Conservation (phyloP, 2,797 vertebrate species). For the Cuniculus paca region DNA sequence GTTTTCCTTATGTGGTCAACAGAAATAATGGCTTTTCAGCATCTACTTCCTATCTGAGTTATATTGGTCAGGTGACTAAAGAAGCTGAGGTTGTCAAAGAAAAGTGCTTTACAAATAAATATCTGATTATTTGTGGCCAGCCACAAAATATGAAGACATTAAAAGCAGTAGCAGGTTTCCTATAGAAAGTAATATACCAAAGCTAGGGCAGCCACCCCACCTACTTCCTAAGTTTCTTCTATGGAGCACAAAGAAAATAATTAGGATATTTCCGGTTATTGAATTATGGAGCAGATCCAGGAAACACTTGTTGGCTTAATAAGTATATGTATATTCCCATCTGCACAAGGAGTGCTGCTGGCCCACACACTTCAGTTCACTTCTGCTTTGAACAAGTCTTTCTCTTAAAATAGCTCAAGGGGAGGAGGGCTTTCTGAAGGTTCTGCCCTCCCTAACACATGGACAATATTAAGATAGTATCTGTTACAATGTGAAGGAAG, state of each 20-base stretch:
- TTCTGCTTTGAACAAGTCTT: not conserved
- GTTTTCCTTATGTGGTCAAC: not conserved
- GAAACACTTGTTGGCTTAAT: slow-evolving; percentile 56
- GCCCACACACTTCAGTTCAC: not conserved
- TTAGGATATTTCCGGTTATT: slow-evolving; percentile 77
- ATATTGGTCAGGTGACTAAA: not conserved
- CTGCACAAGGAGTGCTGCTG: slow-evolving; percentile 21
- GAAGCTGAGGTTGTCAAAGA: not conserved
- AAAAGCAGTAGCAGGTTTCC: slow-evolving; percentile 48
- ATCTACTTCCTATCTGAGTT: not conserved
- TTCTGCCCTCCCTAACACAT: slow-evolving; percentile 18
- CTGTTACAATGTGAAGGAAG: slow-evolving; percentile 55
- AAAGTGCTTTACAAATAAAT: slow-evolving; percentile 54
- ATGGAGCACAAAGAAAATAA: slow-evolving; percentile 63
- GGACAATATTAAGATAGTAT: slow-evolving; percentile 66
- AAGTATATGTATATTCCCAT: not conserved
- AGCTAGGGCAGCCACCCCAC: not conserved
- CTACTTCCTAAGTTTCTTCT: slow-evolving; percentile 73
- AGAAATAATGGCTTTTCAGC: slow-evolving; percentile 32
- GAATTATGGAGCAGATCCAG: slow-evolving; percentile 70
- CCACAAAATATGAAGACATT: not conserved
- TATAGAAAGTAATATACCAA: slow-evolving; percentile 60
- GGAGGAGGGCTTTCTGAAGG: not conserved
- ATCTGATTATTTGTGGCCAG: slow-evolving; percentile 20
- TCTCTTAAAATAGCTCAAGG: slow-evolving; percentile 64